Base-by-base conservation (phyloP, 2,797 vertebrate genomes). In the Salmo trutta region DNA sequence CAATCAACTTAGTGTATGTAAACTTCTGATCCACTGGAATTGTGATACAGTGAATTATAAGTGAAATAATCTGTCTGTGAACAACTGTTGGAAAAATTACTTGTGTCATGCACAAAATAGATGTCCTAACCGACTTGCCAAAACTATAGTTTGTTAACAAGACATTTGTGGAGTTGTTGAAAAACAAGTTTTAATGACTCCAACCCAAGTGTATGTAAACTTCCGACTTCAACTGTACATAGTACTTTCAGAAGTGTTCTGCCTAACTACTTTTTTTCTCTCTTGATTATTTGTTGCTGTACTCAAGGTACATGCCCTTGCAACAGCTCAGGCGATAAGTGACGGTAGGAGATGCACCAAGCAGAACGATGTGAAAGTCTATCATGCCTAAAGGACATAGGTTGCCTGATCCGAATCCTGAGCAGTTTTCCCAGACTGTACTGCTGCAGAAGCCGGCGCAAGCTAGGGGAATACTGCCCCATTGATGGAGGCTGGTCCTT, bases 311-410 rank as follows among this genome's bases (percentile, higher is more conserved):
- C 53, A 74, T 53, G 62, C 21, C 33, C 64, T 15, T 66, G 64
- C 31, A 64, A 47, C 59, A 64, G 33, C 79, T 75, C 47, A 79
- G 77, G 75, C 53, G 75, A 80, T 77, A 75, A 81, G 75, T 70
- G 79, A 59, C 71, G 36, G 1, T 41, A 15, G 72, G 31, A 65
- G 53, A 81, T 47, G 71, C 74, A 78, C 68, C 76, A 82, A 47
- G 36, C 69, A 19, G 24, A 36, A 72, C 31, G 24, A 74, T 65
- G 54, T 16, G 56, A 15, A 74, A 24, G 73, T 56, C 41, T 53
- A 59, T 59, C 15, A 51, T 36, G 52, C 53, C 68, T 73, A 64
- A 59, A 79, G 67, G 52, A 67, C 53, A 73, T 3, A 19, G n/a
- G 52, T 36, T 8, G 36, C 41, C 24, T 52, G 53, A 12, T 68